Percentiles rank a stretch among this genome's conserved stretches.
Conservation (phyloP, 2,888 invertebrate genomes). For the Dicyrtomina minuta region DNA sequence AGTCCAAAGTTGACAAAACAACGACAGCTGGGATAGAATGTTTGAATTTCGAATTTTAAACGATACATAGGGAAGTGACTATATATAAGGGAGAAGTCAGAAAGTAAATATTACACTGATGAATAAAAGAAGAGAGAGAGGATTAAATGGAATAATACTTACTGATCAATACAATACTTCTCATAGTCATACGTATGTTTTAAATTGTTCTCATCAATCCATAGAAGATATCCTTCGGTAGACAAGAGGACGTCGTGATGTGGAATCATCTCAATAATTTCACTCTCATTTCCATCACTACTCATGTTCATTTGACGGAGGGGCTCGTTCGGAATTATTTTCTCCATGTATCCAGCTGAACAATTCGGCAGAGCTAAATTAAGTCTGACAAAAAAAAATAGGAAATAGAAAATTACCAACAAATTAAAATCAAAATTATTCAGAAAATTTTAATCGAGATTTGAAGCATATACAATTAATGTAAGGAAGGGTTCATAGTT, state of each 20-base stretch:
- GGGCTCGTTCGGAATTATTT: slow-evolving; percentile 37
- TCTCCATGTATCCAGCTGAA: slow-evolving; percentile 39
- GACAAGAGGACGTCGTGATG: slow-evolving; percentile 41
- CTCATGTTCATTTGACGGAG: neutral
- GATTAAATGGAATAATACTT: slow-evolving; percentile 23
- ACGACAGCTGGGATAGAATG: too few species aligned
- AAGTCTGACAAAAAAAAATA: slow-evolving; percentile 38
- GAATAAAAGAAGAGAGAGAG: too few species aligned
- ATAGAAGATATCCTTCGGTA: slow-evolving; percentile 46
- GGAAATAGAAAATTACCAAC: neutral
- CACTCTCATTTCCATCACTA: neutral
- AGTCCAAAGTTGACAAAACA: too few species aligned
- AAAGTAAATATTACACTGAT: too few species aligned
- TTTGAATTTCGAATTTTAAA: neutral
- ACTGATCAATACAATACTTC: slow-evolving; percentile 53
- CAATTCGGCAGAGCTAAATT: slow-evolving; percentile 47
- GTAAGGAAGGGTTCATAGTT: too few species aligned
- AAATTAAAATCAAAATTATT: too few species aligned
- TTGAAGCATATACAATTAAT: too few species aligned
- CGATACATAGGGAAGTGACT: too few species aligned
- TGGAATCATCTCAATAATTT: neutral
- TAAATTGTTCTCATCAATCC: slow-evolving; percentile 49
- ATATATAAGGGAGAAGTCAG: too few species aligned
- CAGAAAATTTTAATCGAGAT: too few species aligned
- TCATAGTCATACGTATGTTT: slow-evolving; percentile 43